Percentiles rank a stretch among this genome's conserved stretches.
These are phyloP conservation scores for Neotragus moschatus DNA, from an alignment of 2,113 vertebrate species.

Conservation along the genomic window DNA sequence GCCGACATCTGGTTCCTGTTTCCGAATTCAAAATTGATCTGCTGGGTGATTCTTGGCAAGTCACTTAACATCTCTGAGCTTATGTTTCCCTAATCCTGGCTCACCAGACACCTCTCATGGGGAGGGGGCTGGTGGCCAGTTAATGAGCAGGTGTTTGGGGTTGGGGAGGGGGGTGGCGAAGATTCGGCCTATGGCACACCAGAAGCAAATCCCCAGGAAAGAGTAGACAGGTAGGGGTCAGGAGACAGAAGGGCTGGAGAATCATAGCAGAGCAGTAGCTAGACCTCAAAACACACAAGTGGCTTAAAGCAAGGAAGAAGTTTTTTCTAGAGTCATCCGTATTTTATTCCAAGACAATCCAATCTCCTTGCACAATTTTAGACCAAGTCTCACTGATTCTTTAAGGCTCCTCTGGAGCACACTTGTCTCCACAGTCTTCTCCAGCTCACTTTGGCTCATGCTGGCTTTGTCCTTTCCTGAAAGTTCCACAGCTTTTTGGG, in stretches of 20 bases:
- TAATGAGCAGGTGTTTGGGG: conserved; percentile 69
- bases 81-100: conserved; percentile 65
- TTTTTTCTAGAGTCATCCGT: not conserved
- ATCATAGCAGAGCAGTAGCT: conserved; percentile 36
- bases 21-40: conserved; percentile 72
- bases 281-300: not conserved
- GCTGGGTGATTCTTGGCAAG: conserved; percentile 75
- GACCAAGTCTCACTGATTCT: not conserved
- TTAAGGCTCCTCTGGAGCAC: not conserved
- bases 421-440: not conserved
- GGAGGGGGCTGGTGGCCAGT: conserved; percentile 18
- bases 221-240: not conserved
- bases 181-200: not conserved
- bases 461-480: not conserved
- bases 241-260: not conserved
- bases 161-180: too few species aligned
- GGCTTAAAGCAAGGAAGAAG: not conserved
- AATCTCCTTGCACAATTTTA: not conserved
- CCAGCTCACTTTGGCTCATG: not conserved
- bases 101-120: conserved; percentile 57
- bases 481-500: not conserved
- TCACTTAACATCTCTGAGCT: conserved; percentile 72
- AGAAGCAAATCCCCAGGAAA: conserved; percentile 27
- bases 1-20: conserved; percentile 74
- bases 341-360: not conserved